Percentiles rank a stretch among this genome's conserved stretches.
These are phyloP conservation scores for Pelodiscus sinensis DNA, from an alignment of 2,113 vertebrate species.

Conservation along the genomic window DNA sequence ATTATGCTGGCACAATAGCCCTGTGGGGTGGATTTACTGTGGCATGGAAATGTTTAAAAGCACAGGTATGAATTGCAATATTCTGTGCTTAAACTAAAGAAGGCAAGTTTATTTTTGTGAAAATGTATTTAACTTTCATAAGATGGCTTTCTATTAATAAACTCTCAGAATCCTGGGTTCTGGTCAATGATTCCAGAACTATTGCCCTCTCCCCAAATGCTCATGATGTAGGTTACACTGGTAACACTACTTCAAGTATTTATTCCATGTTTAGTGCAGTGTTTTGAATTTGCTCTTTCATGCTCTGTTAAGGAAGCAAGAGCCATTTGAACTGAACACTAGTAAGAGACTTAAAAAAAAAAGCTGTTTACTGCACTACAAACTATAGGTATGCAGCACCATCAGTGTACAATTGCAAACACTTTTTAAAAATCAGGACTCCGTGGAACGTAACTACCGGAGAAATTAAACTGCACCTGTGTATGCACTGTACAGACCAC, in stretches of 20 bases:
- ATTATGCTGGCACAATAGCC: slow-evolving; percentile 24
- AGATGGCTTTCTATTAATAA: slow-evolving; percentile 57
- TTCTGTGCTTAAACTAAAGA: slow-evolving; percentile 48
- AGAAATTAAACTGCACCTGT: slow-evolving; percentile 40
- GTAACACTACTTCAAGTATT: slow-evolving; percentile 59
- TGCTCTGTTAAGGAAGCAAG: slow-evolving; percentile 72
- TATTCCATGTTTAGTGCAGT: slow-evolving; percentile 69
- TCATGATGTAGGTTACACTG: slow-evolving; percentile 48
- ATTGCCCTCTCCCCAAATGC: neutral
- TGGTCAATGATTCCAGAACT: slow-evolving; percentile 2
- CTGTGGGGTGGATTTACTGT: slow-evolving; percentile 51
- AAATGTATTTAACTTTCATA: slow-evolving; percentile 58
- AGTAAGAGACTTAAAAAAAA: slow-evolving; percentile 50
- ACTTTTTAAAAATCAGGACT: slow-evolving; percentile 38
- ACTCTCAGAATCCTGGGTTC: slow-evolving; percentile 39
- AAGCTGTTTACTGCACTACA: slow-evolving; percentile 66
- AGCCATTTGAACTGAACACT: slow-evolving; percentile 71
- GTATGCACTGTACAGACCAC: slow-evolving; percentile 52
- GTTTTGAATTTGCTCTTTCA: slow-evolving; percentile 66
- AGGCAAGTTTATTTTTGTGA: slow-evolving; percentile 62
- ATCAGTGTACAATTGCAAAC: slow-evolving; percentile 25
- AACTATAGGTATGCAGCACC: slow-evolving; percentile 59
- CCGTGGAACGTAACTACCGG: neutral
- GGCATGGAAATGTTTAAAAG: slow-evolving; percentile 65
- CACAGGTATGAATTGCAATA: slow-evolving; percentile 45